Base-by-base conservation (phyloP, 2,888 invertebrate species). In the Heteropelma amictum region DNA sequence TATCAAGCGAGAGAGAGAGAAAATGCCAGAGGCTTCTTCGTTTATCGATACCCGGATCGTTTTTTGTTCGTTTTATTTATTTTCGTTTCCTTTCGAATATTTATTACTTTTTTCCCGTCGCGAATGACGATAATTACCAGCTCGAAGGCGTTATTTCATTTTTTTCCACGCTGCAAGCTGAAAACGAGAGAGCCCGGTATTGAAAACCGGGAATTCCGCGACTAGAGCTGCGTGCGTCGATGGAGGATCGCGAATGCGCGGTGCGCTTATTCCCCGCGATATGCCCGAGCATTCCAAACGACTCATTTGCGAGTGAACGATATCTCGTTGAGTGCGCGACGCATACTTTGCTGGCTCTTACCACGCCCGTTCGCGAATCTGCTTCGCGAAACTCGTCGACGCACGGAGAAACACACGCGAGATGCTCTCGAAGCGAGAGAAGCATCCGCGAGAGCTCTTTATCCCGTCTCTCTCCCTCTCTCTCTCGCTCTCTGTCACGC, bases 251-350 rank as follows among this genome's bases (percentile, higher is more conserved):
- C 38, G n/a, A n/a, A n/a, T n/a, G n/a, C 67, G 49, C 28, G 53
- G 21, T 60, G 54, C 26, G 56, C 56, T 42, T 51, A 51, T 64
- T 17, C 64, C 3, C 49, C 49, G 54, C 45, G 81, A 82, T 82
- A 81, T 79, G 77, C 78, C 76, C 81, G 77, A n/a, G 68, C 82
- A 80, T 82, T 82, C 81, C 82, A 72, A 30, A 64, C 78, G 78
- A 78, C 79, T 81, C 82, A 80, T 72, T 74, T 76, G 68, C 72
- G 76, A 79, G 74, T 74, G 69, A 30, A 14, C 68, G 58, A 49
- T 68, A 67, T 68, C 38, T 49, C 23, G 3, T 10, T n/a, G 26
- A 12, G 58, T n/a, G 19, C 3, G 14, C 40, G 19, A 17, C n/a
- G 19, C 21, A 28, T 19, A 68, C 40, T 40, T 23, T 65, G 49